These are phyloP conservation scores for Drosophila miranda DNA, from an alignment of 1,140 invertebrate genomes.

Conservation along the genomic window DNA sequence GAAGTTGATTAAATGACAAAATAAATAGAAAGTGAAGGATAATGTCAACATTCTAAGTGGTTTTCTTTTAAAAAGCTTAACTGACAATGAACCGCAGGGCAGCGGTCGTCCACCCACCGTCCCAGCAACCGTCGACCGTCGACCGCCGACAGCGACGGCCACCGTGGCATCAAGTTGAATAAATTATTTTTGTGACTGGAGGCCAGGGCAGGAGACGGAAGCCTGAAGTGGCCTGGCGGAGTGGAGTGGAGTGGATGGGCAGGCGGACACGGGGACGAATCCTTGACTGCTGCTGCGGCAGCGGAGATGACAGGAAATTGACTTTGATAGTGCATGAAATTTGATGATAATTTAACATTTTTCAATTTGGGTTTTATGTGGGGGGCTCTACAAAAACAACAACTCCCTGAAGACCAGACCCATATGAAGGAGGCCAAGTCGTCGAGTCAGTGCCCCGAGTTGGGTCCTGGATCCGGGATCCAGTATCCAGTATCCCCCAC, in stretches of 20 bases:
- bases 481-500: slow-evolving; percentile 2
- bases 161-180: slow-evolving; percentile 66
- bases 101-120: slow-evolving; percentile 39
- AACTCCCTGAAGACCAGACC: neutral
- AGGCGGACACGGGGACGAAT: slow-evolving; percentile 23
- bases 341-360: slow-evolving; percentile 77
- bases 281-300: slow-evolving; percentile 2
- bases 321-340: slow-evolving; percentile 80
- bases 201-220: slow-evolving; percentile 14
- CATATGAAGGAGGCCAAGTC: slow-evolving; percentile 7
- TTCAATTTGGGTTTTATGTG: slow-evolving; percentile 41
- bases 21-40: slow-evolving; percentile 81
- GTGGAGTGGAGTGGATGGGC: neutral
- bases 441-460: too few species aligned
- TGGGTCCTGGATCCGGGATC: neutral
- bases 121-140: slow-evolving; percentile 6
- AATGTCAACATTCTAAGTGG: slow-evolving; percentile 81
- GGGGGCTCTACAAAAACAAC: slow-evolving; percentile 10
- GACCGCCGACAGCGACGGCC: slow-evolving; percentile 40
- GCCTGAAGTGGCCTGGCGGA: neutral
- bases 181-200: slow-evolving; percentile 73
- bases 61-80: slow-evolving; percentile 81
- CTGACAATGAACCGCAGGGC: slow-evolving; percentile 80
- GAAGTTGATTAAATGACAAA: slow-evolving; percentile 81
- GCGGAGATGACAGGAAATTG: slow-evolving; percentile 61